Evolutionary conservation across 2,888 invertebrate species (phyloP).

Genomic region (Chrysolina haemoptera): DNA sequence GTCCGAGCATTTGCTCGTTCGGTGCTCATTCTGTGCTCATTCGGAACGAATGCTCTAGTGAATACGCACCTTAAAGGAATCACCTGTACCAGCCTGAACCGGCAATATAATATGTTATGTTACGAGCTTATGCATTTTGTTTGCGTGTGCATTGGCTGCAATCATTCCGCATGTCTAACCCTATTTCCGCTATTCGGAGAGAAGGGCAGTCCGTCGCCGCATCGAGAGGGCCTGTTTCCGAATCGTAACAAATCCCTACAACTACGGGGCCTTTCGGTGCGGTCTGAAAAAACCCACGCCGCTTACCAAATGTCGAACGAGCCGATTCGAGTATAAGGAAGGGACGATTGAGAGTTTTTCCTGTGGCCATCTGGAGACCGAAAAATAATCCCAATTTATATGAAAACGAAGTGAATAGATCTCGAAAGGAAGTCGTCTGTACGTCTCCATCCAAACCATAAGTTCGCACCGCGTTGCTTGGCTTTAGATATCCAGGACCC

Average conservation of each 20-base stretch:
- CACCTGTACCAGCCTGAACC: not conserved
- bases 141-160: slow-evolving; percentile 58
- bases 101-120: not conserved
- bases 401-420: no score
- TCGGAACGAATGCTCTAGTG: no score
- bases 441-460: no score
- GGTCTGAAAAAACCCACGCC: slow-evolving; percentile 47
- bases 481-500: no score
- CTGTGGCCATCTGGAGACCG: no score
- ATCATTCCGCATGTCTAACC: slow-evolving; percentile 69
- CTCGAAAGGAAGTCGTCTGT: no score
- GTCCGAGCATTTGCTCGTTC: no score
- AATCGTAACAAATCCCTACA: slow-evolving; percentile 65
- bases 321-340: no score
- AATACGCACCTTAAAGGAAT: not conserved
- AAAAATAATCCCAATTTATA: no score
- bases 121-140: slow-evolving; percentile 41
- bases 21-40: no score
- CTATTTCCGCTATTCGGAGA: slow-evolving; percentile 65
- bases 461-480: no score
- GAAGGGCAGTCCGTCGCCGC: not conserved
- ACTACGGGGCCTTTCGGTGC: slow-evolving; percentile 25
- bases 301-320: slow-evolving; percentile 49
- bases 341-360: no score
- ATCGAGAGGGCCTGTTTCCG: slow-evolving; percentile 59